phyloP scores from a whole-genome alignment of 64 coral and sea anemone species.

The Trachythela sp. region DNA sequence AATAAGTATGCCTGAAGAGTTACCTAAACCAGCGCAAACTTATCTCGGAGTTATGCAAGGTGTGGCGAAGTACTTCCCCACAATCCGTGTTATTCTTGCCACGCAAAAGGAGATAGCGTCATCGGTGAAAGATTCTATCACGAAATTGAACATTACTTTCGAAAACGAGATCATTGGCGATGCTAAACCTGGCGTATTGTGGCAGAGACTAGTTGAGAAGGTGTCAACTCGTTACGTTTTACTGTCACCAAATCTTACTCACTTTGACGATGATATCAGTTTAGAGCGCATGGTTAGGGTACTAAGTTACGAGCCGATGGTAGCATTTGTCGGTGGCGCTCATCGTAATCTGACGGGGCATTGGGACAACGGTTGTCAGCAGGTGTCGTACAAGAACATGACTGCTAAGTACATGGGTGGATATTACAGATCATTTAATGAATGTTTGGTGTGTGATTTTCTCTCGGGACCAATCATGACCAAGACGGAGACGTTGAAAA shows the following conservation, averaged over 20 bases:
- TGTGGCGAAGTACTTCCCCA: constrained; percentile 47
- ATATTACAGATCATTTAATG: constrained; percentile 48
- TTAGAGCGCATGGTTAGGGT: constrained; percentile 70
- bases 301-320: constrained; percentile 41
- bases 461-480: constrained; percentile 66
- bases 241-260: constrained; percentile 46
- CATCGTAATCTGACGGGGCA: constrained; percentile 57
- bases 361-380: constrained; percentile 73
- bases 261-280: constrained; percentile 55
- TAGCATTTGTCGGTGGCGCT: constrained; percentile 59
- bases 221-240: constrained; percentile 69
- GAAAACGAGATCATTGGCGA: background rate
- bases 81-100: constrained; percentile 45
- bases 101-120: background rate
- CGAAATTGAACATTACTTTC: background rate
- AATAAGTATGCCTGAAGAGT: constrained; percentile 8
- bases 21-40: background rate
- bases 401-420: constrained; percentile 42
- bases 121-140: background rate
- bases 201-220: constrained; percentile 42
- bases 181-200: constrained; percentile 7
- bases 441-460: constrained; percentile 80
- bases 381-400: constrained; percentile 56
- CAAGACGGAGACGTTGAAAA: constrained; percentile 48
- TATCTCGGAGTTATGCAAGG: constrained; percentile 34